These are phyloP conservation scores for Eueides isabella DNA, from an alignment of 1,140 invertebrate species.

Conservation along the genomic window DNA sequence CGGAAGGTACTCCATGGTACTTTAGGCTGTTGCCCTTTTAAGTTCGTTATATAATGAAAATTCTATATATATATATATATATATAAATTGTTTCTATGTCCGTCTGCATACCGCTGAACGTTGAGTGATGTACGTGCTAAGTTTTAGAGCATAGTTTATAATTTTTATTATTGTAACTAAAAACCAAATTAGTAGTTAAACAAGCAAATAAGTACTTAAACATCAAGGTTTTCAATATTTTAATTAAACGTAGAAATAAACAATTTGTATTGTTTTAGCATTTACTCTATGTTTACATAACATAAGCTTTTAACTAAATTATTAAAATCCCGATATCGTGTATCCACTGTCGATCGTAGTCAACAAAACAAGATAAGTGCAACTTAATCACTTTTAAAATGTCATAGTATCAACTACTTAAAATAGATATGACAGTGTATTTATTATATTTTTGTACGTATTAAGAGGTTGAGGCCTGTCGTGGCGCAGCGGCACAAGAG, in stretches of 20 bases:
- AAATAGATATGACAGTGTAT: neutral
- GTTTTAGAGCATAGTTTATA: neutral
- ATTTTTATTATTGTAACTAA: too few species aligned
- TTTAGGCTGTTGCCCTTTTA: constrained; percentile 39
- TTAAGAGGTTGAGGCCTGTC: neutral
- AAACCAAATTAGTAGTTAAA: too few species aligned
- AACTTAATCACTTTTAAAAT: neutral
- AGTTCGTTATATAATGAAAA: constrained; percentile 21
- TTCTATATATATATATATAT: neutral
- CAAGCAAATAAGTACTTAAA: too few species aligned
- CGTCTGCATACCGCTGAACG: neutral
- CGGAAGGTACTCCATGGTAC: constrained; percentile 34
- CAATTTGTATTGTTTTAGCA: too few species aligned
- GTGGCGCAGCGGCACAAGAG: too few species aligned
- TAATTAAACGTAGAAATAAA: too few species aligned
- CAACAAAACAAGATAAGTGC: neutral
- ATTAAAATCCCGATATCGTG: neutral
- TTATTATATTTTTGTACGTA: neutral
- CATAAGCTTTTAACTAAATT: too few species aligned
- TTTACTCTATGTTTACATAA: too few species aligned
- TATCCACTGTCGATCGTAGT: neutral
- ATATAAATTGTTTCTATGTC: neutral
- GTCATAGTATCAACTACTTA: neutral
- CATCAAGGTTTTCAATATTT: too few species aligned
- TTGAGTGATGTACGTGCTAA: neutral